These are phyloP conservation scores for Salarias fasciatus DNA, from an alignment of 2,797 vertebrate species.

Conservation along the genomic window DNA sequence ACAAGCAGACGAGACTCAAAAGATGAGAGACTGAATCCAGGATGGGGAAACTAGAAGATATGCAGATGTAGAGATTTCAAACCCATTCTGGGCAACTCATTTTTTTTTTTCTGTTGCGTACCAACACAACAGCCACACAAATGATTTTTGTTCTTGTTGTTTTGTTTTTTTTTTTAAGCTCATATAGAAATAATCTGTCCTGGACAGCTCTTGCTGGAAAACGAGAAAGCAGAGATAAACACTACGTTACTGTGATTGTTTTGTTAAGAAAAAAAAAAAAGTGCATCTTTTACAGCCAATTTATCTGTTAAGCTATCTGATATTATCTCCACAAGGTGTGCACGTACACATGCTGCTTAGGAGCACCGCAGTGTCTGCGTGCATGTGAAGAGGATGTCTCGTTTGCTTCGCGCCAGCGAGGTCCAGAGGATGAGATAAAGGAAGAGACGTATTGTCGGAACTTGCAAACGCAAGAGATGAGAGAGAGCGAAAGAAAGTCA, in stretches of 20 bases:
- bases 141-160: constrained; percentile 55
- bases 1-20: constrained; percentile 64
- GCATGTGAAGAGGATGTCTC: constrained; percentile 66
- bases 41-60: constrained; percentile 66
- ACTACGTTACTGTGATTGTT: constrained; percentile 86
- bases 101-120: constrained; percentile 69
- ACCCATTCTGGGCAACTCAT: constrained; percentile 64
- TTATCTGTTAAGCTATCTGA: constrained; percentile 81
- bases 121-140: constrained; percentile 70
- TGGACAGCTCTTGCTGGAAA: constrained; percentile 74
- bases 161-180: constrained; percentile 61
- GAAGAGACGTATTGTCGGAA: constrained; percentile 51
- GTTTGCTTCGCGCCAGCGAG: constrained; percentile 40
- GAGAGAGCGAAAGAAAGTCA: constrained; percentile 5
- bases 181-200: constrained; percentile 76
- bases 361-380: constrained; percentile 74
- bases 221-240: constrained; percentile 78
- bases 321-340: constrained; percentile 80
- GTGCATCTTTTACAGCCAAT: constrained; percentile 86
- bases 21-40: constrained; percentile 72
- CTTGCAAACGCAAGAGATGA: constrained; percentile 50
- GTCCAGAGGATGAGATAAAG: constrained; percentile 50
- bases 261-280: constrained; percentile 81
- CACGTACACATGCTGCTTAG: constrained; percentile 76
- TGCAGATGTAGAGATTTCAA: constrained; percentile 75